phyloP scores from a whole-genome alignment of 2,888 invertebrate species.

The Conistra vaccinii region DNA sequence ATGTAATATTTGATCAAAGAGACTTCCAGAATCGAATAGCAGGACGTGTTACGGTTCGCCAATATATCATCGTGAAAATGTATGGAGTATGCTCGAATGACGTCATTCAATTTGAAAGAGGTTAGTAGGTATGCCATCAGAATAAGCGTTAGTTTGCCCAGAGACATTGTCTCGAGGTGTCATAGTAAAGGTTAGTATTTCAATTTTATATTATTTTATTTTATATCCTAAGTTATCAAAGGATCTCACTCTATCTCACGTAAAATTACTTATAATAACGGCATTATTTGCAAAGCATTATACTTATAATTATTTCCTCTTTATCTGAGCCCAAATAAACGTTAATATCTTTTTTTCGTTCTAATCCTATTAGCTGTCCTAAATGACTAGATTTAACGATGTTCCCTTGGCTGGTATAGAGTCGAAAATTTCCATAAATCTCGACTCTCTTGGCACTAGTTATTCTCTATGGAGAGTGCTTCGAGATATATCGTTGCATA shows the following conservation, averaged over 20 bases:
- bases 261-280: conserved; percentile 17
- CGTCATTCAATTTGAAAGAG: conserved; percentile 8
- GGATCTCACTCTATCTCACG: conserved; percentile 50
- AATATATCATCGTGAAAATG: conserved; percentile 16
- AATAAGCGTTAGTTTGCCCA: background rate
- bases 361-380: background rate
- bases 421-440: conserved; percentile 18
- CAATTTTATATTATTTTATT: background rate
- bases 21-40: background rate
- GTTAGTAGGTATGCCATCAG: background rate
- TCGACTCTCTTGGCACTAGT: background rate
- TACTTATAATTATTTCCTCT: conserved; percentile 3
- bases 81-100: conserved; percentile 22
- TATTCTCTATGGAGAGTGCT: conserved; percentile 14
- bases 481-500: conserved; percentile 1
- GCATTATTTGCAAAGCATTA: conserved; percentile 25
- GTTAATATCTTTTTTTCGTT: background rate
- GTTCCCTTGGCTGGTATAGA: background rate
- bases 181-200: background rate
- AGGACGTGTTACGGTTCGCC: background rate
- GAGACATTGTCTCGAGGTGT: background rate
- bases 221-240: conserved; percentile 26
- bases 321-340: background rate
- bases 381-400: conserved; percentile 17
- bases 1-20: conserved; percentile 20